These are phyloP conservation scores for Merops nubicus DNA, from an alignment of 2,113 vertebrate genomes.

Conservation along the genomic window DNA sequence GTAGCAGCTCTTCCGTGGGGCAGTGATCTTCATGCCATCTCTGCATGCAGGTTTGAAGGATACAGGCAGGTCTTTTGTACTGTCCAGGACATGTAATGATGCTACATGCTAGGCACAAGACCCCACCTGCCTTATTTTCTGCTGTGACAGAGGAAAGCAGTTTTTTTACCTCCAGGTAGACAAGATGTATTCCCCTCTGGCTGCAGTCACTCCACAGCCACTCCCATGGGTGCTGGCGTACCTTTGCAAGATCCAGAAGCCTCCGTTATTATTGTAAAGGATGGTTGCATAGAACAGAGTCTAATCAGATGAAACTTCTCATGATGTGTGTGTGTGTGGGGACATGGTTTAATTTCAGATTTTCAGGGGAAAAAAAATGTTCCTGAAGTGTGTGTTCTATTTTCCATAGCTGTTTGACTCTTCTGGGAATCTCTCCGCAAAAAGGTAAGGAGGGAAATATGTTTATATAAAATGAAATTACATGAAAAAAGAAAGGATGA, in stretches of 20 bases:
- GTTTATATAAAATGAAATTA: slow-evolving; percentile 21
- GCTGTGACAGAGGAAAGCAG: background rate
- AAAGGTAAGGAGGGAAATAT: background rate
- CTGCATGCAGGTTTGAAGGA: background rate
- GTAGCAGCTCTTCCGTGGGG: background rate
- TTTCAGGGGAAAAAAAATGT: background rate
- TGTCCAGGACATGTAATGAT: background rate
- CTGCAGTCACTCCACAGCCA: background rate
- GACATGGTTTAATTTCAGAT: background rate
- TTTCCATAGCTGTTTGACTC: background rate
- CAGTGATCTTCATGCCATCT: background rate
- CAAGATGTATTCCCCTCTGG: background rate
- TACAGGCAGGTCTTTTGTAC: background rate
- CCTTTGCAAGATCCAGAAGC: background rate
- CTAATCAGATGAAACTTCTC: background rate
- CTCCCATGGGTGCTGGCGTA: background rate
- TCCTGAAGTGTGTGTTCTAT: background rate
- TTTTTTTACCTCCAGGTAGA: background rate
- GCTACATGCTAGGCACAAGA: background rate
- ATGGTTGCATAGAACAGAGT: background rate
- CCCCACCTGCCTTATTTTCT: background rate
- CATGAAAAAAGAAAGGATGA: background rate
- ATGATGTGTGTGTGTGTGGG: rapidly evolving
- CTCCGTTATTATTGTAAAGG: background rate
- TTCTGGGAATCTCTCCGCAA: background rate